Conservation (phyloP, 2,888 invertebrate species). For the Orchestes rusci region DNA sequence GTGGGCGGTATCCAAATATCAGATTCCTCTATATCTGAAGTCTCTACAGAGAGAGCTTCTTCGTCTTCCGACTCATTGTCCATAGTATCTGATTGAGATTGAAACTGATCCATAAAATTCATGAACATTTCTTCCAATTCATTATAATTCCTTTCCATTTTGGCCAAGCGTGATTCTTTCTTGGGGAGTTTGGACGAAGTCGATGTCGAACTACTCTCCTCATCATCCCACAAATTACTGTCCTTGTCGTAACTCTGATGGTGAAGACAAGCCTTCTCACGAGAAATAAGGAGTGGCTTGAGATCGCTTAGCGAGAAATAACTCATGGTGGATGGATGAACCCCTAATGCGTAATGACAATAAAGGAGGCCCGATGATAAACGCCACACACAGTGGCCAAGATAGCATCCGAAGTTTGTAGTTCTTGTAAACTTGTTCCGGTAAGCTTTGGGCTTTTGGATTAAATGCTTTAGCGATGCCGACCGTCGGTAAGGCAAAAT, state of each 20-base stretch:
- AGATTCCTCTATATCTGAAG: not conserved
- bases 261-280: slow-evolving; percentile 11
- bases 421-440: slow-evolving; percentile 26
- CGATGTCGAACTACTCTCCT: not conserved
- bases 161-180: slow-evolving; percentile 1
- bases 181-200: not conserved
- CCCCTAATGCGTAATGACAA: slow-evolving; percentile 15
- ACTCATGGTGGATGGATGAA: not conserved
- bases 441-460: too few relatives aligned
- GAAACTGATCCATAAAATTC: too few relatives aligned
- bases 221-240: too few relatives aligned
- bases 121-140: slow-evolving; percentile 6
- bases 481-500: too few relatives aligned
- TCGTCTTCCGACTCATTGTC: too few relatives aligned
- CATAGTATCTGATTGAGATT: too few relatives aligned
- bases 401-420: slow-evolving; percentile 27
- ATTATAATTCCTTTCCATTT: slow-evolving; percentile 1
- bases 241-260: not conserved
- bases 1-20: not conserved
- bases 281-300: slow-evolving; percentile 22
- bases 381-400: slow-evolving; percentile 28
- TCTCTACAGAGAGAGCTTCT: not conserved
- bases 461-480: too few relatives aligned
- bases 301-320: slow-evolving; percentile 11
- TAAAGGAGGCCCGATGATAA: slow-evolving; percentile 18